Evolutionary conservation across 2,113 vertebrate species (phyloP).

Genomic region (Ceyx margarethae): DNA sequence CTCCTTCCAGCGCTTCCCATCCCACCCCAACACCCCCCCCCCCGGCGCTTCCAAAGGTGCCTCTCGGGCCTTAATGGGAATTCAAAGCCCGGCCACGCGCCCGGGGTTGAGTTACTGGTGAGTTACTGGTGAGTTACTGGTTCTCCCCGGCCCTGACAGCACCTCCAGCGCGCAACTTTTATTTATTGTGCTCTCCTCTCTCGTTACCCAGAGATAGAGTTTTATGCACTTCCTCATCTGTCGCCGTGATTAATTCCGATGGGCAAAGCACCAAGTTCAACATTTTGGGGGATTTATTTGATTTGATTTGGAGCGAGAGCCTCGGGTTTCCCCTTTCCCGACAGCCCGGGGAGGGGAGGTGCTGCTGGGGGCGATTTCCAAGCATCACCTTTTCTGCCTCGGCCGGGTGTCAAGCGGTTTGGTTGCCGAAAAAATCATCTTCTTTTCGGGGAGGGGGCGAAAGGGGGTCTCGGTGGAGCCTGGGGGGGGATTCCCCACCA

Average conservation of each 20-base stretch:
- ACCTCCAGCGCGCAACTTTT: constrained; percentile 55
- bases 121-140: constrained; percentile 62
- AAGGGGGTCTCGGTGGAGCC: background rate
- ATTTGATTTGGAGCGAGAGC: background rate
- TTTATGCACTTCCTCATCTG: constrained; percentile 77
- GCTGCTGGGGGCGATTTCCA: background rate
- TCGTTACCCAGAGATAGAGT: constrained; percentile 75
- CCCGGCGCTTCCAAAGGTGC: background rate
- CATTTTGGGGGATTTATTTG: constrained; percentile 58
- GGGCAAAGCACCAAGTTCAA: constrained; percentile 73
- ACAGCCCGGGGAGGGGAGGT: background rate
- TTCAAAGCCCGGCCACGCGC: constrained; percentile 50
- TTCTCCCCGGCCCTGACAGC: constrained; percentile 45
- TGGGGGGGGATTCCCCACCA: background rate
- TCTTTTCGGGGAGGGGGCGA: no score
- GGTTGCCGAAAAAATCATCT: background rate
- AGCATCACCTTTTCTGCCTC: background rate
- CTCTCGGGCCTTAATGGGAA: constrained; percentile 37
- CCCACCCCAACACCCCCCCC: background rate
- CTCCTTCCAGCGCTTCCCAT: background rate
- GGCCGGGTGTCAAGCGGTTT: background rate
- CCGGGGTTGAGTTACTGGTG: constrained; percentile 30
- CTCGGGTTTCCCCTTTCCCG: background rate
- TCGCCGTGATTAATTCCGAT: constrained; percentile 77
- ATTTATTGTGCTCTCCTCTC: constrained; percentile 76